A percentile compares a stretch with the other conserved stretches of the same genome.
Evolutionary conservation across 2,113 vertebrate species (phyloP).

Genomic region (Plestiodon gilberti): DNA sequence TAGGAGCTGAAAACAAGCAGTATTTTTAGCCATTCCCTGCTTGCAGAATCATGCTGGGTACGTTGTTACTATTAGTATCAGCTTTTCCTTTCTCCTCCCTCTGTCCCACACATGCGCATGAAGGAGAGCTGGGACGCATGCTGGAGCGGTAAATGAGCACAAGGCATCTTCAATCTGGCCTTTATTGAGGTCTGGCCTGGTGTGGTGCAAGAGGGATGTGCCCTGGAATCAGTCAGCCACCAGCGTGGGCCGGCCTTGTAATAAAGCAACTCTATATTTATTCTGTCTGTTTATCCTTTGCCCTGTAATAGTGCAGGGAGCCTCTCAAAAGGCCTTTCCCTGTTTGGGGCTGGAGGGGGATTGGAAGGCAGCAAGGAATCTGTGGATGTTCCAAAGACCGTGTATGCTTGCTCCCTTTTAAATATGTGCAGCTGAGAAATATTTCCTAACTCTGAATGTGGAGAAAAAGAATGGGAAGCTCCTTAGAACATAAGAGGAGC

Average conservation of each 20-base stretch:
- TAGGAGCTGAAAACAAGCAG: constrained; percentile 61
- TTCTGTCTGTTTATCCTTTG: constrained; percentile 80
- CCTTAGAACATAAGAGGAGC: too few relatives aligned
- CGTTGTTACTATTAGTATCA: constrained; percentile 63
- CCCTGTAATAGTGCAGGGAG: constrained; percentile 82
- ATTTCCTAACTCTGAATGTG: neutral
- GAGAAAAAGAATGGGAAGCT: neutral
- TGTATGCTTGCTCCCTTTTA: neutral
- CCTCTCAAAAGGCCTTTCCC: constrained; percentile 65
- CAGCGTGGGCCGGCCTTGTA: constrained; percentile 80
- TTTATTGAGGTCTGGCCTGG: constrained; percentile 81
- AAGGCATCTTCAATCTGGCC: constrained; percentile 72
- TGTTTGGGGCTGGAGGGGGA: constrained; percentile 64
- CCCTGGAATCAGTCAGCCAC: constrained; percentile 84
- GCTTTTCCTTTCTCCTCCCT: constrained; percentile 42
- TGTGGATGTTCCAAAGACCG: neutral
- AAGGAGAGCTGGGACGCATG: neutral
- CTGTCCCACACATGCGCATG: neutral
- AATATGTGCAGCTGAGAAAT: neutral
- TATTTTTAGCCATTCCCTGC: constrained; percentile 67
- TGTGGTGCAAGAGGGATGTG: constrained; percentile 67
- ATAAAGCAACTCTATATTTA: constrained; percentile 86
- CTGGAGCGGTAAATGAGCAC: constrained; percentile 62
- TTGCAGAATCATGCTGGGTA: constrained; percentile 27
- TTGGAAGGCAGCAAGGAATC: accelerated